phyloP scores from a whole-genome alignment of 2,797 vertebrate species.

The Aphelocoma californica region DNA sequence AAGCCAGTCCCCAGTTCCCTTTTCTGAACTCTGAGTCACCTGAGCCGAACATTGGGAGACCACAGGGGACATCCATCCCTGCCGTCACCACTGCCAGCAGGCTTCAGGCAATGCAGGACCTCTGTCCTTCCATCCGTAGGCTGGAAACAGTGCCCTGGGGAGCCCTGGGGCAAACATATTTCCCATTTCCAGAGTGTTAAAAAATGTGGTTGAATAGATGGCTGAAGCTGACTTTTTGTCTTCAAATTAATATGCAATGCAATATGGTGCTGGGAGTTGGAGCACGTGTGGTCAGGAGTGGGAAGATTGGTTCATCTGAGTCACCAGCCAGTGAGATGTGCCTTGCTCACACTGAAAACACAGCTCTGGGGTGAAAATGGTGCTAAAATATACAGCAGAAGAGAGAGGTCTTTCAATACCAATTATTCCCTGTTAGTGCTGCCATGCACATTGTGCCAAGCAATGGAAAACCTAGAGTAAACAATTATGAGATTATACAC shows the following conservation, averaged over 20 bases:
- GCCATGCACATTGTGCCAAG: neutral
- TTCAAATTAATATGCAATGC: neutral
- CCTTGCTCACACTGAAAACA: constrained; percentile 19
- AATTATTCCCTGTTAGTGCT: constrained; percentile 3
- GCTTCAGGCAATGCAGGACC: neutral
- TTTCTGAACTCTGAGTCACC: neutral
- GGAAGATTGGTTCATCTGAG: constrained; percentile 23
- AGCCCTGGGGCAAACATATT: neutral
- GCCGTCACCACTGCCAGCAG: neutral
- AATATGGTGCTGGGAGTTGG: neutral
- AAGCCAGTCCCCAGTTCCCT: neutral
- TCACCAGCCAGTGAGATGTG: neutral
- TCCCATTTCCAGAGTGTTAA: neutral
- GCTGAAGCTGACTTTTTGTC: neutral
- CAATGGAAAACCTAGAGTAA: constrained; percentile 40
- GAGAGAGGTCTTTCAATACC: constrained; percentile 16
- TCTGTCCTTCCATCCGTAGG: neutral
- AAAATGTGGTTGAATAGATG: neutral
- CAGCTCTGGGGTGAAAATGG: constrained; percentile 4
- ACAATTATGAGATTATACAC: neutral
- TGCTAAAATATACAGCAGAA: neutral
- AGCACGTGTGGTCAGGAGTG: constrained; percentile 8
- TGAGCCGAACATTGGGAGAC: neutral
- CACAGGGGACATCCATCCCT: neutral
- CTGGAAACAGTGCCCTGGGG: neutral